phyloP scores from a whole-genome alignment of 2,797 vertebrate species.

The Acrossocheilus fasciatus region DNA sequence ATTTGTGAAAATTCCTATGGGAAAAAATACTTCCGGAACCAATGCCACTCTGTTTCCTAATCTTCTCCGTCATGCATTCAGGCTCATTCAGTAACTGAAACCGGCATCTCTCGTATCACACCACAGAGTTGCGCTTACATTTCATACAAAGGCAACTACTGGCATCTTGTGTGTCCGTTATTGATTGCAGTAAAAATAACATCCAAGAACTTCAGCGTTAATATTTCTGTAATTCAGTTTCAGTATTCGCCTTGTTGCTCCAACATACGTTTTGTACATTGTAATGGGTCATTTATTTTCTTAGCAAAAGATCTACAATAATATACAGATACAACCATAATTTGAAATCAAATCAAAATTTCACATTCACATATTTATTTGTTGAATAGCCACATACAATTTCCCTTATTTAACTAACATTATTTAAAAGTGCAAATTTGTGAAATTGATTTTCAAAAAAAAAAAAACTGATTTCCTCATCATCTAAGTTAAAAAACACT shows the following conservation, averaged over 20 bases:
- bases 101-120: background rate
- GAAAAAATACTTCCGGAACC: background rate
- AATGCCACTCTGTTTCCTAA: background rate
- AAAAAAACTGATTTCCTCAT: background rate
- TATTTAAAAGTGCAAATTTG: background rate
- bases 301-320: background rate
- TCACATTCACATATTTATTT: background rate
- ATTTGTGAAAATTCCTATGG: background rate
- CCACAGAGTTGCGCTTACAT: background rate
- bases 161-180: background rate
- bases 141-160: background rate
- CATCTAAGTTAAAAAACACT: background rate
- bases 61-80: too few species aligned
- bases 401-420: background rate
- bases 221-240: background rate
- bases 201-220: background rate
- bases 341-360: background rate
- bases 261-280: background rate
- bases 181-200: background rate
- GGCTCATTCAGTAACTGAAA: conserved; percentile 1
- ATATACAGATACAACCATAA: background rate
- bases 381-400: background rate
- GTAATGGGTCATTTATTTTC: background rate
- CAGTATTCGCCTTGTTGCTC: background rate
- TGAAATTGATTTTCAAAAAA: background rate